Conservation (phyloP, 1,140 invertebrate genomes). For the Aphidius ervi region DNA sequence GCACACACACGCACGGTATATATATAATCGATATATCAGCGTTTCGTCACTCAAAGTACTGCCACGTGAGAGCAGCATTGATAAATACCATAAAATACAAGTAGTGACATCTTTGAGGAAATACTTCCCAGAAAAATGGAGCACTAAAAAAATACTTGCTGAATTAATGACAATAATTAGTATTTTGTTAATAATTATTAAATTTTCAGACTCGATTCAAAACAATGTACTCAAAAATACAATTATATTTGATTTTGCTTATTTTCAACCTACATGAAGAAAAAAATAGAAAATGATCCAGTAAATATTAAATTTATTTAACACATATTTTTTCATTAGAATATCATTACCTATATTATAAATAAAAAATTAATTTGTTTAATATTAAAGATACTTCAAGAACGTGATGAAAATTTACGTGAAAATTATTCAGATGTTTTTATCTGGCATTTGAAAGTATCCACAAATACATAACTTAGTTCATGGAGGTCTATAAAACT, state of each 20-base stretch:
- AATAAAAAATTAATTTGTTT: background rate
- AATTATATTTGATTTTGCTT: constrained; percentile 89
- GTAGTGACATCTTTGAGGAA: too few relatives aligned
- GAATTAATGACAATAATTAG: background rate
- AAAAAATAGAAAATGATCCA: constrained; percentile 77
- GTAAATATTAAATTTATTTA: constrained; percentile 56
- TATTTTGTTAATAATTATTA: constrained; percentile 11
- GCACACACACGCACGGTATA: too few relatives aligned
- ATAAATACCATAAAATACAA: too few relatives aligned
- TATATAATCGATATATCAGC: too few relatives aligned
- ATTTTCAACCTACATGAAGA: constrained; percentile 86
- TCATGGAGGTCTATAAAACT: too few relatives aligned
- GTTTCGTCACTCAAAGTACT: too few relatives aligned
- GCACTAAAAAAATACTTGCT: too few relatives aligned
- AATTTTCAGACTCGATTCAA: constrained; percentile 67
- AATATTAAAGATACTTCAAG: constrained; percentile 65
- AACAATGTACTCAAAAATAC: constrained; percentile 78
- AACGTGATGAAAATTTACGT: constrained; percentile 89
- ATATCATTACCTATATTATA: too few relatives aligned
- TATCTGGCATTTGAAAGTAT: constrained; percentile 93
- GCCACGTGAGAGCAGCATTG: too few relatives aligned
- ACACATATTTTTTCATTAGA: background rate
- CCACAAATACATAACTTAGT: constrained; percentile 86
- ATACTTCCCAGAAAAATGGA: too few relatives aligned
- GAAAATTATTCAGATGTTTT: constrained; percentile 91